Evolutionary conservation across 2,113 vertebrate species (phyloP), one percentile per base, ranked within the genome.

Genomic region (Apteryx owenii): DNA sequence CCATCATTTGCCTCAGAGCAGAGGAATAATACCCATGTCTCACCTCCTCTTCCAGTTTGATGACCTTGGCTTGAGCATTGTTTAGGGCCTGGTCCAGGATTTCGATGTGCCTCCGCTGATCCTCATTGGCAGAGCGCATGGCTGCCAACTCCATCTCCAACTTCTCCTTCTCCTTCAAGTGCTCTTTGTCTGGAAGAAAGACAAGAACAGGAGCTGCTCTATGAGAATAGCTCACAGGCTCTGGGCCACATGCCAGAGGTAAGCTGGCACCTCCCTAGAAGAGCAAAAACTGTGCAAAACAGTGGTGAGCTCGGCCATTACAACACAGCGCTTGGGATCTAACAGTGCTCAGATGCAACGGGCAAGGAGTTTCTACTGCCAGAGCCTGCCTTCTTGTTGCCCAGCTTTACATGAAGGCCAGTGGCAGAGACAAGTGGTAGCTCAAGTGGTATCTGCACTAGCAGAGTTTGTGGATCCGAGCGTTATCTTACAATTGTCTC

Each of bases 11-110:
- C 12, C n/a, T 64, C 33, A 61, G 29, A 86, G 36, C 19, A 87
- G 15, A 85, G 10, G 50, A 92, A 83, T 9, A 29, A 5, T 60
- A 65, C 7, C 22, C 17, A 18, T 9, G 15, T 21, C 98, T 98
- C 93, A 99, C 98, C 98, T 99, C 98, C 90, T 99, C 98, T 95
- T 99, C 98, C 96, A 99, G 97, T 89, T 98, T 99, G 97, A 99
- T 98, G 93, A 98, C 98, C 75, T 98, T 98, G 96, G 98, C 98
- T 95, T 99, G 98, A 0, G 98, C 98, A 1, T 98, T 99, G 96
- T 97, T 98, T 64, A 99, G 93, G 25, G 98, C 98, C 97, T 99
- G 98, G 95, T 99, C 98, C 8, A 99, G 98, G 94, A 99, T 98
- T 91, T 99, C 98, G 0, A 99, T 98, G 96, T 99, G 98, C 58